phyloP scores from a whole-genome alignment of 2,113 vertebrate genomes.

The Oenanthe oenanthe region DNA sequence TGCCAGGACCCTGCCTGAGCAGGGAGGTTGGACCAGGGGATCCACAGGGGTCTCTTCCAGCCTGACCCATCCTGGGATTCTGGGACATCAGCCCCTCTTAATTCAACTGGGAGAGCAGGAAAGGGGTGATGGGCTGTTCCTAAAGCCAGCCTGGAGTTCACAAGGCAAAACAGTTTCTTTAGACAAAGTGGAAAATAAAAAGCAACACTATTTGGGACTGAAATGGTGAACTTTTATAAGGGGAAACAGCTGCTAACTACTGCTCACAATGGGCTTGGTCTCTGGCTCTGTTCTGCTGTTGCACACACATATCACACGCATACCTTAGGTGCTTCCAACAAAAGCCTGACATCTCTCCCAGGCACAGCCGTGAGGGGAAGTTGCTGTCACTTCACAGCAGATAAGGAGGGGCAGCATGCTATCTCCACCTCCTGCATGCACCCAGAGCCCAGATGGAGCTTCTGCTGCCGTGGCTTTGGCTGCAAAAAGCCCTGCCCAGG shows the following conservation, averaged over 20 bases:
- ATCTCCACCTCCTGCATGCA: neutral
- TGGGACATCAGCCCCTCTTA: neutral
- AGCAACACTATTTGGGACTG: neutral
- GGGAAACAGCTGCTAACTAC: fast-evolving
- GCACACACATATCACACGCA: neutral
- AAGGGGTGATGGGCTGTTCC: neutral
- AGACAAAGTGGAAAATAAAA: neutral
- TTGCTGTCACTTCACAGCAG: neutral
- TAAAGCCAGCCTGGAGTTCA: neutral
- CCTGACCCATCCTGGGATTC: neutral
- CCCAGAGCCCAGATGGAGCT: neutral
- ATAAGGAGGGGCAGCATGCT: fast-evolving
- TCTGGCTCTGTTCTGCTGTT: neutral
- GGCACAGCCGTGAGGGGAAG: neutral
- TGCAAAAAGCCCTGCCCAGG: neutral
- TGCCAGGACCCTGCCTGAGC: neutral
- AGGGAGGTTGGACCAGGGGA: neutral
- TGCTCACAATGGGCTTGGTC: neutral
- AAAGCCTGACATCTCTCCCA: neutral
- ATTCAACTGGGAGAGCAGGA: neutral
- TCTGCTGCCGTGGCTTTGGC: neutral
- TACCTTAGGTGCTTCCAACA: neutral
- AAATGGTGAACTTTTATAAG: neutral
- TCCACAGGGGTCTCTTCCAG: fast-evolving
- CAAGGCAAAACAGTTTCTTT: neutral